These are phyloP conservation scores for Patagioenas fasciata DNA, from an alignment of 2,113 vertebrate species.

Conservation along the genomic window DNA sequence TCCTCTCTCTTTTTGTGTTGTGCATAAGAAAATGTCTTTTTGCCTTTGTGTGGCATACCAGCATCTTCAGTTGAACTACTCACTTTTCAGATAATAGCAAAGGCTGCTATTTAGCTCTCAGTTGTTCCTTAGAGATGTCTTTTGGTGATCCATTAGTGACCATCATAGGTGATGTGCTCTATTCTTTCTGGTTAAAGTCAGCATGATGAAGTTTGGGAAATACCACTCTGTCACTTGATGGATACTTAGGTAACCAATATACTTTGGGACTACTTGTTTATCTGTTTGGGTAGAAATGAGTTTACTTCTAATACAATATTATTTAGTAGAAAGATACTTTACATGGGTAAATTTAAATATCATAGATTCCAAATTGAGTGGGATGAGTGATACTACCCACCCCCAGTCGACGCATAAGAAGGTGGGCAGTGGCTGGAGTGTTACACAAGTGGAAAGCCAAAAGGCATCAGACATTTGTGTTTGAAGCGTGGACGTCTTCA, in stretches of 20 bases:
- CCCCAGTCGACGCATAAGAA: background rate
- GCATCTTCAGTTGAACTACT: background rate
- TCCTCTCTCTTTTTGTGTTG: background rate
- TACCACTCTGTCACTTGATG: accelerated
- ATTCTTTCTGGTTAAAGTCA: background rate
- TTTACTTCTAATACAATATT: background rate
- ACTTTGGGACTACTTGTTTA: background rate
- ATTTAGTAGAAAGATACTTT: background rate
- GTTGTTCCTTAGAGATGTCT: background rate
- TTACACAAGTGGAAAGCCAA: background rate
- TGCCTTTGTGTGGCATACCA: background rate
- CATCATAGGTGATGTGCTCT: background rate
- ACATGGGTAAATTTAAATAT: background rate
- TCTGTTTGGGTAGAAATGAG: background rate
- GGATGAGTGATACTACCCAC: background rate
- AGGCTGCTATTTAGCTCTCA: background rate
- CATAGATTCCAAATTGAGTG: background rate
- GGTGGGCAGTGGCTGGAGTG: background rate
- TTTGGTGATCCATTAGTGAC: background rate
- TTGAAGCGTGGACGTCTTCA: background rate
- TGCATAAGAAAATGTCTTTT: accelerated
- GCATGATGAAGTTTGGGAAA: background rate
- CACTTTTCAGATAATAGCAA: background rate
- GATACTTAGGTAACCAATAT: accelerated
- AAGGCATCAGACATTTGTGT: background rate